These are phyloP conservation scores for Leucania comma DNA, from an alignment of 2,888 invertebrate genomes.

Conservation along the genomic window DNA sequence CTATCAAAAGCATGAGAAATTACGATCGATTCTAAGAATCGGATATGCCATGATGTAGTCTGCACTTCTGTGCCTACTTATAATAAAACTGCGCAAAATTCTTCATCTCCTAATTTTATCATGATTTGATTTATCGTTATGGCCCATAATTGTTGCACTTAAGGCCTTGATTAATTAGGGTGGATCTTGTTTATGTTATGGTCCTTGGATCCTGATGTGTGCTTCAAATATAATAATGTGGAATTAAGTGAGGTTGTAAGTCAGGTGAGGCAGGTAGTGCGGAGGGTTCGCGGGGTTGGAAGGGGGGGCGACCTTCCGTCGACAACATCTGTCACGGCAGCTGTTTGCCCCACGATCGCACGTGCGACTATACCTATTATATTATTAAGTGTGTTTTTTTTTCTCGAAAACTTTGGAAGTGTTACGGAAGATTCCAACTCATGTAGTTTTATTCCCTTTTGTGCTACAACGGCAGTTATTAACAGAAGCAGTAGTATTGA, in stretches of 20 bases:
- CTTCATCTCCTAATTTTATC: constrained; percentile 21
- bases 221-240: constrained; percentile 53
- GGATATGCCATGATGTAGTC: constrained; percentile 27
- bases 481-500: constrained; percentile 16
- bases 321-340: constrained; percentile 88
- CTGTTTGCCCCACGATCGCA: constrained; percentile 83
- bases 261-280: constrained; percentile 82
- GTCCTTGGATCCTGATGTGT: constrained; percentile 65
- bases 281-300: constrained; percentile 41
- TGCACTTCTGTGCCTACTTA: constrained; percentile 43
- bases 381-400: constrained; percentile 83
- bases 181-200: constrained; percentile 54
- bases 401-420: constrained; percentile 73
- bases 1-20: constrained; percentile 52
- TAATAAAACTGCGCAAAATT: constrained; percentile 47
- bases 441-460: constrained; percentile 22
- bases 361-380: constrained; percentile 88
- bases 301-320: constrained; percentile 77
- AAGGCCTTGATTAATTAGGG: constrained; percentile 52
- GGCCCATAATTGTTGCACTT: constrained; percentile 46
- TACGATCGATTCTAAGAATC: constrained; percentile 59
- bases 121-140: constrained; percentile 49
- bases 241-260: constrained; percentile 66
- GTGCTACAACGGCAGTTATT: constrained; percentile 26
- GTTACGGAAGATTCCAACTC: constrained; percentile 73